Conservation (phyloP, 2,888 invertebrate genomes). For the Nesidiocoris tenuis region DNA sequence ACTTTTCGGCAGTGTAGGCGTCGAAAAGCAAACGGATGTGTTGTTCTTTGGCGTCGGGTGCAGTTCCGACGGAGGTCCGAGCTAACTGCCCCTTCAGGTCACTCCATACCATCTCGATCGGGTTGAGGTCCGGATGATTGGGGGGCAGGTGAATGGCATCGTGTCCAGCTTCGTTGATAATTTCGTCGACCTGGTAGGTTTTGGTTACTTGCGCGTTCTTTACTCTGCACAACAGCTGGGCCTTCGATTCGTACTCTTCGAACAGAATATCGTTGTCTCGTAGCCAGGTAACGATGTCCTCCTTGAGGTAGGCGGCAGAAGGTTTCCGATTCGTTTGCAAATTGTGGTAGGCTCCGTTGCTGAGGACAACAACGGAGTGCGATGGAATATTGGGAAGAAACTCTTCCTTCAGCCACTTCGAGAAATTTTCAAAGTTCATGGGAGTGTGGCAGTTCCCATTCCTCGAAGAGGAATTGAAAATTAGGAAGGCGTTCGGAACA, state of each 20-base stretch:
- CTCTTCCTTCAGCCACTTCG: slow-evolving; percentile 2
- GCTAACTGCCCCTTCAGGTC: not conserved
- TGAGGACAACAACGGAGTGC: not conserved
- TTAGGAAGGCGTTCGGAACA: not conserved
- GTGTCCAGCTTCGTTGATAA: not conserved
- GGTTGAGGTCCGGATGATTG: slow-evolving; percentile 6
- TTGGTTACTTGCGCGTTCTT: not conserved
- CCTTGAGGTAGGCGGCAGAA: not conserved
- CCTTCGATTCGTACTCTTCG: not conserved
- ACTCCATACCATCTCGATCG: slow-evolving; percentile 3
- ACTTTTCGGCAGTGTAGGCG: not conserved
- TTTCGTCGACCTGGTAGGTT: not conserved
- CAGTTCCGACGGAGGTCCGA: not conserved
- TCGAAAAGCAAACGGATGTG: not conserved
- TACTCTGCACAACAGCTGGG: too few relatives aligned
- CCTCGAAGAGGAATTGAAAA: slow-evolving; percentile 6
- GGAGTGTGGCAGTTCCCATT: not conserved
- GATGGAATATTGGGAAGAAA: not conserved
- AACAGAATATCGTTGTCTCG: not conserved
- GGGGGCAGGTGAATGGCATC: not conserved
- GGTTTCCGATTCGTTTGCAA: not conserved
- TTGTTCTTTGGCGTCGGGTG: not conserved
- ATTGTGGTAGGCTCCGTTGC: not conserved
- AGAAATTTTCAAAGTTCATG: slow-evolving; percentile 5
- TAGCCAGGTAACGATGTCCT: not conserved